phyloP scores from a whole-genome alignment of 2,888 invertebrate species.

The Iphiclides podalirius region DNA sequence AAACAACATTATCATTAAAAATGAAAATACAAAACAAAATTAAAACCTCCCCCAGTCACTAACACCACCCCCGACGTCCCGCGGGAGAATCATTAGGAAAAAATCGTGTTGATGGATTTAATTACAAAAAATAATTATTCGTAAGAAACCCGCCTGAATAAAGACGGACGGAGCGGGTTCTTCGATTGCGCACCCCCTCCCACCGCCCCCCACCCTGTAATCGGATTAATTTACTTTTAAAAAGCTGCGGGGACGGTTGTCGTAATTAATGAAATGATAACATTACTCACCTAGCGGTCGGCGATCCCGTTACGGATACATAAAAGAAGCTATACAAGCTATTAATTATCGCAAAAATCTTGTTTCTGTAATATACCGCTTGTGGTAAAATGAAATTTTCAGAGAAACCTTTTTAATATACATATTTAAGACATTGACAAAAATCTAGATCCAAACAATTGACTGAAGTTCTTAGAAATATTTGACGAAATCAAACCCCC shows the following conservation, averaged over 20 bases:
- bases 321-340: too few species aligned
- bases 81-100: constrained; percentile 78
- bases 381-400: too few species aligned
- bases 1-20: constrained; percentile 33
- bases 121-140: constrained; percentile 81
- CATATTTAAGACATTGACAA: too few species aligned
- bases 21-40: constrained; percentile 52
- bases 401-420: too few species aligned
- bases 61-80: constrained; percentile 51
- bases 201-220: constrained; percentile 52
- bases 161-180: constrained; percentile 77
- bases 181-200: constrained; percentile 56
- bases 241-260: constrained; percentile 71
- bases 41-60: constrained; percentile 40
- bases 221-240: constrained; percentile 80
- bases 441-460: too few species aligned
- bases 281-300: constrained; percentile 74
- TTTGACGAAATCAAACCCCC: too few species aligned
- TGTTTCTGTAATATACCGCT: too few species aligned
- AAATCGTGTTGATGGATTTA: constrained; percentile 81
- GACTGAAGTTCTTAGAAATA: too few species aligned
- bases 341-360: too few species aligned
- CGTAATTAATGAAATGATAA: constrained; percentile 80
- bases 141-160: constrained; percentile 77
- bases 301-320: constrained; percentile 44